Base-by-base conservation (phyloP, 2,888 invertebrate genomes). In the Aphidoletes aphidimyza region DNA sequence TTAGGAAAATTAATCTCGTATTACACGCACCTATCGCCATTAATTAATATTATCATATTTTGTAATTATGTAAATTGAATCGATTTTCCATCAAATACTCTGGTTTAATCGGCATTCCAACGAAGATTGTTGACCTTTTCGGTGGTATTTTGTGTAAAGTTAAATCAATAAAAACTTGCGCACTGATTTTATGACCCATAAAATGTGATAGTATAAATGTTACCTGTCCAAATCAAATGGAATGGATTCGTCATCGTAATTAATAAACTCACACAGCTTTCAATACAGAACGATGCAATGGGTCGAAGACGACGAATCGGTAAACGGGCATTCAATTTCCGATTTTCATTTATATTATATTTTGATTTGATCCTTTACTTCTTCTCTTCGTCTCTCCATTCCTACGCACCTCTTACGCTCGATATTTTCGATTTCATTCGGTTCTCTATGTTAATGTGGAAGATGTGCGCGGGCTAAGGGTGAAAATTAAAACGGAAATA, bases 31-130 rank as follows among this genome's bases (percentile, higher is more conserved):
- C 81, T 81, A 81, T 81, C 36, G 81, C 81, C 37, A 81, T 81
- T 81, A 81, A 81, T 81, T 81, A 81, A 81, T 81, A 81, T 81
- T 81, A 81, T 81, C 37, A 37, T 81, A 37, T 81, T 37, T 37
- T 37, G 81, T 81, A 81, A 81, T 81, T 81, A 81, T 81, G 81
- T 81, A 81, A 81, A 81, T 81, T 81, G 81, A 81, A 81, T 81
- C 37, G 81, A 81, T 37, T 81, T 81, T 69, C 69, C 81, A 37
- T 81, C 37, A 37, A 81, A 36, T 37, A 19, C 26, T 26, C 8
- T 22, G 3, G 5, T 59, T 26, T 59, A 0, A 81, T 37, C 37
- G 22, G n/a, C 81, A 81, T 81, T 81, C 81, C 81, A 37, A 0
- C 39, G 22, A 5, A 36, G 81, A 81, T 37, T 81, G 37, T 81